phyloP scores from a whole-genome alignment of 92 coral and sea anemone genomes.

The Phenganax marumi region DNA sequence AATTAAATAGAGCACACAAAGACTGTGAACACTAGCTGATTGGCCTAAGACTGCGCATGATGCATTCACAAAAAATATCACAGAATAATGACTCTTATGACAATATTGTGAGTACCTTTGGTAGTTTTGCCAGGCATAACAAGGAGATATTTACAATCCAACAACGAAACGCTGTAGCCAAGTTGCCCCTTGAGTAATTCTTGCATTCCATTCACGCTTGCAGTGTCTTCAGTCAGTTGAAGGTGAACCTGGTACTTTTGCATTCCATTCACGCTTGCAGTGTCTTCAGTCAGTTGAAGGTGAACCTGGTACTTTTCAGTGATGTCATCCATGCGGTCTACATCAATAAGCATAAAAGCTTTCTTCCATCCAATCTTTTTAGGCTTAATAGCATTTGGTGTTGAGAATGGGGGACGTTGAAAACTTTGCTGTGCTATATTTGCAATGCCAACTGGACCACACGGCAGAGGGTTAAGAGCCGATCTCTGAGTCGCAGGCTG shows the following conservation, averaged over 20 bases:
- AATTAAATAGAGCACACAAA: no score
- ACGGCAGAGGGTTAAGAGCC: background rate
- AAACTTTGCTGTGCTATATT: background rate
- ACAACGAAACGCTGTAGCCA: background rate
- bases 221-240: background rate
- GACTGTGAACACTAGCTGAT: no score
- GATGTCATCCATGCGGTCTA: background rate
- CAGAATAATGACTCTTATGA: background rate
- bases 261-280: background rate
- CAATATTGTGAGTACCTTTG: background rate
- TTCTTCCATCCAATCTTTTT: no score
- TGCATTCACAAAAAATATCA: no score
- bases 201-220: background rate
- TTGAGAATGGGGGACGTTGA: background rate
- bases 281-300: background rate
- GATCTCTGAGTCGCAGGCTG: background rate
- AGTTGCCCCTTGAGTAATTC: background rate
- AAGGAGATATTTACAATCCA: background rate
- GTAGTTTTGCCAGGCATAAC: constrained; percentile 11
- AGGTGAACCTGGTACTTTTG: background rate
- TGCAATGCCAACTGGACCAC: background rate
- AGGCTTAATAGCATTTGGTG: background rate
- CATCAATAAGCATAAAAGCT: background rate
- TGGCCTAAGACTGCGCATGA: no score
- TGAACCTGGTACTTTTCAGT: background rate